Evolutionary conservation across 92 coral and sea anemone genomes (phyloP).

Genomic region (Epizoanthus ramosus): DNA sequence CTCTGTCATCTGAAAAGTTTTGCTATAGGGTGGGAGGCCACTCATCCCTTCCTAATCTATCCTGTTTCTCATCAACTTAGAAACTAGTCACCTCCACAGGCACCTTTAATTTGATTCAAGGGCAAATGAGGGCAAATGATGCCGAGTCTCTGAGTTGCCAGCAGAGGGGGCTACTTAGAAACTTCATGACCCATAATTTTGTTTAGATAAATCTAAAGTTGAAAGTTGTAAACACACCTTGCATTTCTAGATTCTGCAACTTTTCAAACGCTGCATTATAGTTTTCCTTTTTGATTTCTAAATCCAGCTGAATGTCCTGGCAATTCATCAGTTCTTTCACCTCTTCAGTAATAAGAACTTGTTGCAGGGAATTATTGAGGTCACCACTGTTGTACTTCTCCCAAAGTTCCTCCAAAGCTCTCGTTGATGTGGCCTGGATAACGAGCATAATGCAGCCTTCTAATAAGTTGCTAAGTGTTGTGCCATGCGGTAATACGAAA

Average conservation of each 20-base stretch:
- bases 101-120: no score
- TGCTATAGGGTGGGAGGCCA: no score
- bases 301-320: neutral
- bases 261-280: neutral
- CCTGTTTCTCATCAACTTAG: no score
- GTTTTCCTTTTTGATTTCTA: neutral
- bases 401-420: conserved; percentile 20
- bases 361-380: conserved; percentile 1
- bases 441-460: conserved; percentile 9
- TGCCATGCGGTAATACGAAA: conserved; percentile 6
- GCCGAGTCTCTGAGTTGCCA: no score
- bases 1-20: no score
- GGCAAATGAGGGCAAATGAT: no score
- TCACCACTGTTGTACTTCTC: conserved; percentile 9
- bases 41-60: no score
- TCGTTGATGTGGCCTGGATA: conserved; percentile 21
- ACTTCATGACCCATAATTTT: no score
- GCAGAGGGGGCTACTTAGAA: no score
- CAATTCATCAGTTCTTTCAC: neutral
- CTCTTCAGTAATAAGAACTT: conserved; percentile 12
- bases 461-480: neutral
- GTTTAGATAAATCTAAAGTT: no score
- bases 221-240: neutral
- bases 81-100: no score
- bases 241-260: neutral